A percentile compares a stretch with the other conserved stretches of the same genome.
Conservation (phyloP, 2,888 invertebrate species). For the Pristionchus entomophagus region DNA sequence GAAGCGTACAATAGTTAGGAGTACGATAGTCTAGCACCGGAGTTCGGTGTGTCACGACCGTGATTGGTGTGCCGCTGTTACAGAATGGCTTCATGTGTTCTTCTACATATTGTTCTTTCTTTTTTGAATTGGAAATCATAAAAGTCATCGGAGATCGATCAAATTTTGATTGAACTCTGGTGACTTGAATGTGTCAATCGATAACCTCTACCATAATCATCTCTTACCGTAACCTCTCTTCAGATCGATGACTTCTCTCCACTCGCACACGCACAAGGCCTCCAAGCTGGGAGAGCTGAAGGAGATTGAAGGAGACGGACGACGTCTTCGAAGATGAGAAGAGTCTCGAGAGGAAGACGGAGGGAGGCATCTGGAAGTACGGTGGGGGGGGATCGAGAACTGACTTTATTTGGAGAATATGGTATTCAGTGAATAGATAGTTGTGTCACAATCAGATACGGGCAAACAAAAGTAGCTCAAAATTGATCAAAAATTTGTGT, state of each 20-base stretch:
- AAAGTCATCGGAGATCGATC: too few relatives aligned
- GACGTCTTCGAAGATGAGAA: slow-evolving; percentile 50
- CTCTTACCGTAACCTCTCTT: slow-evolving; percentile 41
- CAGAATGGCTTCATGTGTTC: background rate
- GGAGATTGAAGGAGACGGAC: slow-evolving; percentile 54
- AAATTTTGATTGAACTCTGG: too few relatives aligned
- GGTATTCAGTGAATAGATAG: background rate
- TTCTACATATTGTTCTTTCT: background rate
- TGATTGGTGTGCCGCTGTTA: slow-evolving; percentile 23
- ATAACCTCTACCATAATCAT: background rate
- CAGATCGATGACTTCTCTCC: slow-evolving; percentile 65
- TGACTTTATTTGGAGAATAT: background rate
- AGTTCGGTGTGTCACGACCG: slow-evolving; percentile 4
- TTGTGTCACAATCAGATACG: too few relatives aligned
- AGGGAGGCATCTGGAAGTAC: background rate
- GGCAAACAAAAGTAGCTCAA: too few relatives aligned
- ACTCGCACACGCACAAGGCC: slow-evolving; percentile 48
- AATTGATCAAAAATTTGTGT: too few relatives aligned
- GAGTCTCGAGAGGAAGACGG: background rate
- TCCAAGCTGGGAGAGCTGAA: slow-evolving; percentile 38
- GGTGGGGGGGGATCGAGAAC: background rate
- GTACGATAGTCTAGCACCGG: background rate
- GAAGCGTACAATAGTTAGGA: background rate
- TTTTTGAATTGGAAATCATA: too few relatives aligned
- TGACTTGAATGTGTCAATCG: too few relatives aligned